A percentile compares a stretch with the other conserved stretches of the same genome.
phyloP scores from a whole-genome alignment of 2,113 vertebrate genomes.

The Otolemur garnettii region DNA sequence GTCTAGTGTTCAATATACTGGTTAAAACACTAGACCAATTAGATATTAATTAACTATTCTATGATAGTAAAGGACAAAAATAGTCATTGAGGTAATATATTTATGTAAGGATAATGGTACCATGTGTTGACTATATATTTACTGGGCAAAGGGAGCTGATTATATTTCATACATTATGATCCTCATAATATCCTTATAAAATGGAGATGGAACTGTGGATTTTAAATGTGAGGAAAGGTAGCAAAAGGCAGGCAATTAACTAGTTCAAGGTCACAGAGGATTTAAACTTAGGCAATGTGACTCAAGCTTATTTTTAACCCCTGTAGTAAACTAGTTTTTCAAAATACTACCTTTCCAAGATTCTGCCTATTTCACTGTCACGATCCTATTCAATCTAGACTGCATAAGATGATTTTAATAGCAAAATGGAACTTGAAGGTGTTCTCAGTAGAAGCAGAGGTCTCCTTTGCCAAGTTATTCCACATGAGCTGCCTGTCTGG shows the following conservation, averaged over 20 bases:
- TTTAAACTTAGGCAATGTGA: background rate
- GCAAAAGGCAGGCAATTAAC: background rate
- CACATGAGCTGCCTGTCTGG: constrained; percentile 46
- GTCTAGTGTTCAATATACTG: background rate
- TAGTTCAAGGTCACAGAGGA: background rate
- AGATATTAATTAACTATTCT: background rate
- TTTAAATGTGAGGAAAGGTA: background rate
- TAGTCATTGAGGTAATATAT: background rate
- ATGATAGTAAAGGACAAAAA: background rate
- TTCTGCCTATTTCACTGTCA: background rate
- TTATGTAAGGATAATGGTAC: background rate
- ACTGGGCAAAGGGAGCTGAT: background rate
- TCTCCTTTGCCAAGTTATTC: constrained; percentile 65
- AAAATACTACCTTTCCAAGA: background rate
- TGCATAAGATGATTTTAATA: constrained; percentile 65
- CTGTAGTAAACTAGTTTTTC: background rate
- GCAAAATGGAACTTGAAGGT: constrained; percentile 46
- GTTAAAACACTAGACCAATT: constrained; percentile 10
- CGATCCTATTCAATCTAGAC: background rate
- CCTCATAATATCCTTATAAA: background rate
- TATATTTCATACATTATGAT: background rate
- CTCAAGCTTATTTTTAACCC: background rate
- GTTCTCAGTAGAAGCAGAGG: constrained; percentile 44
- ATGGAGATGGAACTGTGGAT: background rate
- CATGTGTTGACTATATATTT: background rate